phyloP scores from a whole-genome alignment of 2,797 vertebrate species.

The Amblyopsis hoosieri region DNA sequence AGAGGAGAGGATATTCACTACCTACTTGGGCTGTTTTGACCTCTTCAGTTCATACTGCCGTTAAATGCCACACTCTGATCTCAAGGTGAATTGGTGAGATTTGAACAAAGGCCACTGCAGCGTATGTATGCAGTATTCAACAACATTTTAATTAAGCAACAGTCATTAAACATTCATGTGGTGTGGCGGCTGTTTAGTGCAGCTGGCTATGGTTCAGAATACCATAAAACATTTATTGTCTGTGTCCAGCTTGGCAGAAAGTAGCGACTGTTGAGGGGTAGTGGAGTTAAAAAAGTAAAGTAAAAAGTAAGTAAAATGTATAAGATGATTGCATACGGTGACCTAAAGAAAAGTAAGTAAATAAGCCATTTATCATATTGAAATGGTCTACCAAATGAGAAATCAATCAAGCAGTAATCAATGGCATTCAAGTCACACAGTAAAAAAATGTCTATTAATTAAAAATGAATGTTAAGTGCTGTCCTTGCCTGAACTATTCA shows the following conservation, averaged over 20 bases:
- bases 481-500: no score
- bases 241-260: slow-evolving; percentile 45
- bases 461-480: no score
- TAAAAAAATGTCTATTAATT: no score
- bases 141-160: slow-evolving; percentile 65
- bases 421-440: slow-evolving; percentile 3
- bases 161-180: slow-evolving; percentile 64
- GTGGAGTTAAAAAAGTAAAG: slow-evolving; percentile 8
- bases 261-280: slow-evolving; percentile 45
- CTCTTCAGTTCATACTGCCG: slow-evolving; percentile 57
- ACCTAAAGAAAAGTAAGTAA: slow-evolving; percentile 1
- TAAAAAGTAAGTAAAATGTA: slow-evolving; percentile 17
- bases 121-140: slow-evolving; percentile 69
- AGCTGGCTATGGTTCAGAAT: slow-evolving; percentile 51
- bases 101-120: slow-evolving; percentile 60
- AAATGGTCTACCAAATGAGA: slow-evolving; percentile 12
- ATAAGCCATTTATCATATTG: slow-evolving; percentile 9
- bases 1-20: slow-evolving; percentile 22
- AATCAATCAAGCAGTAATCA: slow-evolving; percentile 11
- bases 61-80: slow-evolving; percentile 44
- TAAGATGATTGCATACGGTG: slow-evolving; percentile 9
- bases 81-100: slow-evolving; percentile 64
- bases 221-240: slow-evolving; percentile 62
- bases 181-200: slow-evolving; percentile 50
- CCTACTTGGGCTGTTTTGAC: slow-evolving; percentile 48